A percentile compares a stretch with the other conserved stretches of the same genome.
Evolutionary conservation across 2,888 invertebrate species (phyloP).

Genomic region (Gymnoscelis rufifasciata): DNA sequence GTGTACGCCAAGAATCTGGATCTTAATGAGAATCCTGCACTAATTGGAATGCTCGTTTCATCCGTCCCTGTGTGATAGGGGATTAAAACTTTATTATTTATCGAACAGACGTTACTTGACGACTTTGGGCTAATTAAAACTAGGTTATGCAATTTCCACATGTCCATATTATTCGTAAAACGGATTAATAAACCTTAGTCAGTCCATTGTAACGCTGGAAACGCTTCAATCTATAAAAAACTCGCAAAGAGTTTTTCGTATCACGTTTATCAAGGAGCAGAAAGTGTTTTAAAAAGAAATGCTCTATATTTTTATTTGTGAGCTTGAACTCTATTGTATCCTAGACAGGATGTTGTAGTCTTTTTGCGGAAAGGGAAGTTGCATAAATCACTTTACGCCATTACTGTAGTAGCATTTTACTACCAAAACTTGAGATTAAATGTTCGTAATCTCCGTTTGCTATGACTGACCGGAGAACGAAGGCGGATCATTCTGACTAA

Average conservation of each 20-base stretch:
- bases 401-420: not conserved
- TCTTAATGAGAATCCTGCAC: constrained; percentile 68
- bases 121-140: constrained; percentile 7
- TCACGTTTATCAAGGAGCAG: too few relatives aligned
- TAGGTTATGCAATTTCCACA: not conserved
- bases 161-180: too few relatives aligned
- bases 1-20: constrained; percentile 64
- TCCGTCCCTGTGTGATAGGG: constrained; percentile 46
- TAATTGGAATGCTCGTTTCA: constrained; percentile 73
- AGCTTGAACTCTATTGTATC: constrained; percentile 34
- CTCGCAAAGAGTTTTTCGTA: too few relatives aligned
- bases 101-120: constrained; percentile 37
- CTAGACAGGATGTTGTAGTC: constrained; percentile 27
- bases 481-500: too few relatives aligned
- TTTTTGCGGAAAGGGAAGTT: constrained; percentile 30
- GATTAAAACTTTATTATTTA: constrained; percentile 55
- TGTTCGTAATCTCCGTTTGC: not conserved
- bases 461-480: too few relatives aligned
- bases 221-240: too few relatives aligned
- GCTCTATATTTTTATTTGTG: constrained; percentile 4
- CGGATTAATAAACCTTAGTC: not conserved
- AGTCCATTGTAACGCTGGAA: not conserved
- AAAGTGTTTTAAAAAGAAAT: too few relatives aligned
- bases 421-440: not conserved
- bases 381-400: constrained; percentile 35